Evolutionary conservation across 2,797 vertebrate species (phyloP).

Genomic region (Sternarchorhynchus goeldii): DNA sequence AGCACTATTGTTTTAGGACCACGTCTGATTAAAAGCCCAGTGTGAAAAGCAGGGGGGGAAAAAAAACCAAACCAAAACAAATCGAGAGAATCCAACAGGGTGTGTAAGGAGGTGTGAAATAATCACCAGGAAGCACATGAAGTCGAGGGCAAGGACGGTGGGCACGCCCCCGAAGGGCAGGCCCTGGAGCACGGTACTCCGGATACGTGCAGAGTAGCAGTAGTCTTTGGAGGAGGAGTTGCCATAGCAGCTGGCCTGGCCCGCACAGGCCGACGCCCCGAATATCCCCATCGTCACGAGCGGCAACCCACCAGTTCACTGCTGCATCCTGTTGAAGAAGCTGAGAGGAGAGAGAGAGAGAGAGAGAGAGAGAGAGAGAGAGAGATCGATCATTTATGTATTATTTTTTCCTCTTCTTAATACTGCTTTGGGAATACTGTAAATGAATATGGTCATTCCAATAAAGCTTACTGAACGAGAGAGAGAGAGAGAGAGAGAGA

Average conservation of each 20-base stretch:
- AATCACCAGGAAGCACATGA: slow-evolving; percentile 98
- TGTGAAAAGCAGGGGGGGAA: not conserved
- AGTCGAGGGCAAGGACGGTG: slow-evolving; percentile 94
- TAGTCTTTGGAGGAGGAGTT: slow-evolving; percentile 83
- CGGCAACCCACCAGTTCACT: slow-evolving; percentile 73
- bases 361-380: not conserved
- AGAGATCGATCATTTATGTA: too few species aligned
- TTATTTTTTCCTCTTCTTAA: too few species aligned
- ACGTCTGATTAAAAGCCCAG: too few species aligned
- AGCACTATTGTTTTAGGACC: too few species aligned
- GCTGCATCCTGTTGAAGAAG: slow-evolving; percentile 73
- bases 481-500: too few species aligned
- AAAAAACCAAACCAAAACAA: not conserved
- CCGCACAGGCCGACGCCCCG: slow-evolving; percentile 68
- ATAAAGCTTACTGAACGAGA: too few species aligned
- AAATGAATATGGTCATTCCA: too few species aligned
- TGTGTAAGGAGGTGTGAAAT: not conserved
- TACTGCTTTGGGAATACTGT: too few species aligned
- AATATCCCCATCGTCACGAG: slow-evolving; percentile 77
- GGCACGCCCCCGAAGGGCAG: slow-evolving; percentile 94
- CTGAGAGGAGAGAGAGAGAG: not conserved
- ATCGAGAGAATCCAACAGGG: not conserved
- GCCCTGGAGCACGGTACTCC: slow-evolving; percentile 96
- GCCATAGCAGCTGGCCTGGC: slow-evolving; percentile 71
- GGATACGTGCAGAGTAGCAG: slow-evolving; percentile 94